Conservation (phyloP, 2,797 vertebrate species). For the Antennarius maculatus region DNA sequence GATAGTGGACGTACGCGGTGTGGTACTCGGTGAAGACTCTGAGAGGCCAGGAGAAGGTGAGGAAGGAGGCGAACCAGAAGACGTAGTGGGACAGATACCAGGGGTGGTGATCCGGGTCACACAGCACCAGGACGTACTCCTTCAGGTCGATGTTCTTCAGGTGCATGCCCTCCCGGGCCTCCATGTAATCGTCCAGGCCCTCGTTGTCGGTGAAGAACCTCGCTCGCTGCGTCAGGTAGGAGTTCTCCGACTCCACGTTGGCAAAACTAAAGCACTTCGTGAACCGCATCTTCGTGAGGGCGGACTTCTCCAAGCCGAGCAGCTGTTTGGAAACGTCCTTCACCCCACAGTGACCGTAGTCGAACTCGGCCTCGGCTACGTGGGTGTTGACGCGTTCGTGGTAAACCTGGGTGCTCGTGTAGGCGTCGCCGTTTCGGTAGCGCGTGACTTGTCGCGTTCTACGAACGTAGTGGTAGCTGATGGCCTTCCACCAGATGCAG, state of each 20-base stretch:
- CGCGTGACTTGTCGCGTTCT: slow-evolving; percentile 91
- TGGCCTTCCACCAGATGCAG: slow-evolving; percentile 96
- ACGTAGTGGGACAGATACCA: slow-evolving; percentile 83
- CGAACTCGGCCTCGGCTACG: slow-evolving; percentile 91
- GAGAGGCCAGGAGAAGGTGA: slow-evolving; percentile 84
- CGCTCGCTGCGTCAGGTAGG: slow-evolving; percentile 81
- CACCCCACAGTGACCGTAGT: slow-evolving; percentile 89
- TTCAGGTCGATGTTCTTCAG: slow-evolving; percentile 82
- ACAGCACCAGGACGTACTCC: slow-evolving; percentile 79
- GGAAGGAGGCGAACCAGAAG: slow-evolving; percentile 81
- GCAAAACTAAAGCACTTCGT: slow-evolving; percentile 85
- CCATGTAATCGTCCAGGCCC: slow-evolving; percentile 85
- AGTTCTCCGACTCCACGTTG: slow-evolving; percentile 83
- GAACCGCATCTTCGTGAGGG: slow-evolving; percentile 81
- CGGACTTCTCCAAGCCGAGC: slow-evolving; percentile 86
- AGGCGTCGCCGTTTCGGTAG: slow-evolving; percentile 91
- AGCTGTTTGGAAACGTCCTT: slow-evolving; percentile 93
- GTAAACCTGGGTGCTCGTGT: slow-evolving; percentile 93
- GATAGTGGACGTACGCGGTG: slow-evolving; percentile 81
- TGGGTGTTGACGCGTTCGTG: slow-evolving; percentile 92
- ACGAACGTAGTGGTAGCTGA: slow-evolving; percentile 94
- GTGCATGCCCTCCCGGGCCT: slow-evolving; percentile 82
- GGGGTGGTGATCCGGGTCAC: slow-evolving; percentile 76
- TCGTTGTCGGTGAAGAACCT: slow-evolving; percentile 84
- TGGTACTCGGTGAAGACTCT: slow-evolving; percentile 82